A percentile compares a stretch with the other conserved stretches of the same genome.
phyloP scores from a whole-genome alignment of 2,113 vertebrate genomes.

The Arothron firmamentum region DNA sequence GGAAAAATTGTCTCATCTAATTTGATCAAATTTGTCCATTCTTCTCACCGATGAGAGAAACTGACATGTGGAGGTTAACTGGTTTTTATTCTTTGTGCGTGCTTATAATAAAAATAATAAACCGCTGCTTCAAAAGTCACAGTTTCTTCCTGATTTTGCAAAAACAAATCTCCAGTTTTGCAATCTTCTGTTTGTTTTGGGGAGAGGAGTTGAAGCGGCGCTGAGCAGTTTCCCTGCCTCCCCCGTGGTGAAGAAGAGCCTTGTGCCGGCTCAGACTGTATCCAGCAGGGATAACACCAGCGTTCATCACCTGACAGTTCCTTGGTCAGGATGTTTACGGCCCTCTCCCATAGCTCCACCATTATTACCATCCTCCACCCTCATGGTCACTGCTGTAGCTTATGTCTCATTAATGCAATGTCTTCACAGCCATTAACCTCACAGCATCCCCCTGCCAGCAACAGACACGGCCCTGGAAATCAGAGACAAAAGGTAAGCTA shows the following conservation, averaged over 20 bases:
- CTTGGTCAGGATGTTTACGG: slow-evolving; percentile 47
- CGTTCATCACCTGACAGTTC: slow-evolving; percentile 33
- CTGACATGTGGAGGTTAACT: too few relatives aligned
- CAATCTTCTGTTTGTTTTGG: not conserved
- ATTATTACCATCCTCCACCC: slow-evolving; percentile 52
- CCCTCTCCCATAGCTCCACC: slow-evolving; percentile 42
- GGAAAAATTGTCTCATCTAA: too few relatives aligned
- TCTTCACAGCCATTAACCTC: slow-evolving; percentile 54
- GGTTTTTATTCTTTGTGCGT: too few relatives aligned
- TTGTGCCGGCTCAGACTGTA: slow-evolving; percentile 15
- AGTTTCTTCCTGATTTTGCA: not conserved
- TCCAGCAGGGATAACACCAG: slow-evolving; percentile 60
- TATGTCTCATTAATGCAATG: slow-evolving; percentile 63
- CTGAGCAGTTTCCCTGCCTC: too few relatives aligned
- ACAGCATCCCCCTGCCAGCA: slow-evolving; percentile 10
- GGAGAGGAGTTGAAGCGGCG: not conserved
- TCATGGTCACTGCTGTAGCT: slow-evolving; percentile 18
- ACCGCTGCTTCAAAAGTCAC: not conserved
- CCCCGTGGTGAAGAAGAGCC: not conserved
- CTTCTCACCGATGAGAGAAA: too few relatives aligned
- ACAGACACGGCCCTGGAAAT: slow-evolving; percentile 4
- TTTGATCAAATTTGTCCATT: too few relatives aligned
- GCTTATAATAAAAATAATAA: too few relatives aligned
- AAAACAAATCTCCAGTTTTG: not conserved
- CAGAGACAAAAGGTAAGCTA: slow-evolving; percentile 11